Percentiles rank a stretch among this genome's conserved stretches.
These are phyloP conservation scores for Drosophila paucipuncta DNA, from an alignment of 2,888 invertebrate genomes.

Conservation along the genomic window DNA sequence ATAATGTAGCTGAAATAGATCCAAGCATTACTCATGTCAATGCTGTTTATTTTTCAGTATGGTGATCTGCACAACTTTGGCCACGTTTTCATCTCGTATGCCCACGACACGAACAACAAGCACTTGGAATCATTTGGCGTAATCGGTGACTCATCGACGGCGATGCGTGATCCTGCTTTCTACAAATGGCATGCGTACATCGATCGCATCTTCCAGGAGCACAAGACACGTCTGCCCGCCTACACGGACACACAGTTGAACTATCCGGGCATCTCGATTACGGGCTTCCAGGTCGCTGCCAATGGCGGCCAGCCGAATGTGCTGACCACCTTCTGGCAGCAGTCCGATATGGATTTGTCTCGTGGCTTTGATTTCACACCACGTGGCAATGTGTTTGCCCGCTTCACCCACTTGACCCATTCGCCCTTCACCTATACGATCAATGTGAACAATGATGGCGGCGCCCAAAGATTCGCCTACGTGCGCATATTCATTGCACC, in stretches of 20 bases:
- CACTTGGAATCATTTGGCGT: conserved; percentile 91
- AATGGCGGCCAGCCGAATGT: conserved; percentile 87
- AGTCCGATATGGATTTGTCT: conserved; percentile 91
- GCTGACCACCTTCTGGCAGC: conserved; percentile 91
- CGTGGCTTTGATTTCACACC: conserved; percentile 94
- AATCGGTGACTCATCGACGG: conserved; percentile 93
- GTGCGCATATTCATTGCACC: conserved; percentile 89
- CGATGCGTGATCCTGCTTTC: conserved; percentile 95
- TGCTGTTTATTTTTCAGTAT: conserved; percentile 84
- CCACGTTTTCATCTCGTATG: conserved; percentile 91
- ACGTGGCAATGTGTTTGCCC: conserved; percentile 89
- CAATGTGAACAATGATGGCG: conserved; percentile 87
- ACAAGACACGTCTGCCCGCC: conserved; percentile 89
- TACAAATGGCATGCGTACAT: conserved; percentile 94
- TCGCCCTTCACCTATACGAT: conserved; percentile 89
- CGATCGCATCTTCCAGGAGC: conserved; percentile 91
- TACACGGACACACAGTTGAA: conserved; percentile 86
- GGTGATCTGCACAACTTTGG: conserved; percentile 91
- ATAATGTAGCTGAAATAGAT: neutral
- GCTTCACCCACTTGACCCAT: conserved; percentile 92
- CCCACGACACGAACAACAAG: conserved; percentile 92
- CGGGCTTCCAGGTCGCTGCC: conserved; percentile 86
- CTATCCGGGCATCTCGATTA: conserved; percentile 87
- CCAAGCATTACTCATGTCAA: fast-evolving
- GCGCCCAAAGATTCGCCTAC: conserved; percentile 87